A percentile compares a stretch with the other conserved stretches of the same genome.
Conservation (phyloP, 2,113 vertebrate species). For the Gymnarchus niloticus region DNA sequence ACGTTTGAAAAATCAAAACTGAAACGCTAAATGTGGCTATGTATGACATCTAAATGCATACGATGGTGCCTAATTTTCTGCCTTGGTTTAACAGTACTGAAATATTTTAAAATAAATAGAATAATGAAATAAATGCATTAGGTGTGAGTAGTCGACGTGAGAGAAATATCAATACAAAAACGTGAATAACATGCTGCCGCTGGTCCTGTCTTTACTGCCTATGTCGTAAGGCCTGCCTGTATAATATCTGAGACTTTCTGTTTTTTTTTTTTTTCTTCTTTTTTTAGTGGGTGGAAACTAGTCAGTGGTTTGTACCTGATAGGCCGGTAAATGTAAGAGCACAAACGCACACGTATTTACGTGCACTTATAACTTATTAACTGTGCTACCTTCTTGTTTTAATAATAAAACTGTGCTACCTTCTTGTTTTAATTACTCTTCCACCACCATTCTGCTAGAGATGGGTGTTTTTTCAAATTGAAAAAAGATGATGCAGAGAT, state of each 20-base stretch:
- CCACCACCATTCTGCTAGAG: not conserved
- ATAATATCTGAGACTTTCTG: constrained; percentile 56
- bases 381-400: too few relatives aligned
- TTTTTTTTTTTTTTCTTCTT: constrained; percentile 48
- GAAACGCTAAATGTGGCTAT: constrained; percentile 52
- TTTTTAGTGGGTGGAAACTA: constrained; percentile 72
- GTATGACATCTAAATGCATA: constrained; percentile 47
- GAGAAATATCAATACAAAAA: constrained; percentile 10
- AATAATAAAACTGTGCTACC: too few relatives aligned
- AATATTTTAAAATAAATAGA: constrained; percentile 26
- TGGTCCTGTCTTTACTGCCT: constrained; percentile 41
- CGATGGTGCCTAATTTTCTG: constrained; percentile 53
- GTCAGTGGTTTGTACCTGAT: constrained; percentile 73
- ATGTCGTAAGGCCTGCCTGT: constrained; percentile 56
- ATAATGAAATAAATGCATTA: not conserved
- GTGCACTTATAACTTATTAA: too few relatives aligned
- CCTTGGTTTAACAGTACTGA: constrained; percentile 23
- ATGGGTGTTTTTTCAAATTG: not conserved
- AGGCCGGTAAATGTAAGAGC: constrained; percentile 53
- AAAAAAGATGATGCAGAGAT: not conserved
- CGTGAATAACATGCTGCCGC: constrained; percentile 35
- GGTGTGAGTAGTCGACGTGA: not conserved
- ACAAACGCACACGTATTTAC: not conserved
- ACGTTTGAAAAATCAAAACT: constrained; percentile 39
- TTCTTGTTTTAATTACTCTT: not conserved